Evolutionary conservation across 2,888 invertebrate species (phyloP).

Genomic region (Nomada hirtipes): DNA sequence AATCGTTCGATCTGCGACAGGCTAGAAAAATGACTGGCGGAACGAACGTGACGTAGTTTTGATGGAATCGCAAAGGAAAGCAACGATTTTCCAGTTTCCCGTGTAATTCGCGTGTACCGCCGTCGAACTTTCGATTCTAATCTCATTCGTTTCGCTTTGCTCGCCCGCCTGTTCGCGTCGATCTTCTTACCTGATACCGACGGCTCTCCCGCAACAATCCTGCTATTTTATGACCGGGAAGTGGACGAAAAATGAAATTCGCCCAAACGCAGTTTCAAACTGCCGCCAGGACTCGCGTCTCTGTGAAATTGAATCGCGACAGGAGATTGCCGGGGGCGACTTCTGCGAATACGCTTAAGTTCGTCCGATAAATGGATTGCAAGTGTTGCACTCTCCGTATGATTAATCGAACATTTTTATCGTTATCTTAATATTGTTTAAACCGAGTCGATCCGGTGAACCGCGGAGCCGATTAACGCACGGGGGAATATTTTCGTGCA

Average conservation of each 20-base stretch:
- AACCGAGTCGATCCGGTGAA: conserved; percentile 26
- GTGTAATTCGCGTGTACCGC: neutral
- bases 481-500: neutral
- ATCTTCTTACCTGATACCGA: neutral
- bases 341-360: neutral
- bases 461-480: too few species aligned
- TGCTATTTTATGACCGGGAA: conserved; percentile 3
- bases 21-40: conserved; percentile 28
- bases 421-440: conserved; percentile 45
- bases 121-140: neutral
- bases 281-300: too few species aligned
- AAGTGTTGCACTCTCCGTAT: conserved; percentile 42
- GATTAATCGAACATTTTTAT: conserved; percentile 72
- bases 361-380: conserved; percentile 19
- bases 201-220: neutral
- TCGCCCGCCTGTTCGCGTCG: neutral
- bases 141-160: conserved; percentile 18
- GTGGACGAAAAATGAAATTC: neutral
- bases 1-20: conserved; percentile 45
- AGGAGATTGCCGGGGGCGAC: neutral
- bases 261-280: neutral
- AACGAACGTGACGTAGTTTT: conserved; percentile 8
- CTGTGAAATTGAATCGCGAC: neutral
- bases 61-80: conserved; percentile 20
- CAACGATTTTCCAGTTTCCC: conserved; percentile 18